These are phyloP conservation scores for Lymantria dispar DNA, from an alignment of 2,888 invertebrate species.

Conservation along the genomic window DNA sequence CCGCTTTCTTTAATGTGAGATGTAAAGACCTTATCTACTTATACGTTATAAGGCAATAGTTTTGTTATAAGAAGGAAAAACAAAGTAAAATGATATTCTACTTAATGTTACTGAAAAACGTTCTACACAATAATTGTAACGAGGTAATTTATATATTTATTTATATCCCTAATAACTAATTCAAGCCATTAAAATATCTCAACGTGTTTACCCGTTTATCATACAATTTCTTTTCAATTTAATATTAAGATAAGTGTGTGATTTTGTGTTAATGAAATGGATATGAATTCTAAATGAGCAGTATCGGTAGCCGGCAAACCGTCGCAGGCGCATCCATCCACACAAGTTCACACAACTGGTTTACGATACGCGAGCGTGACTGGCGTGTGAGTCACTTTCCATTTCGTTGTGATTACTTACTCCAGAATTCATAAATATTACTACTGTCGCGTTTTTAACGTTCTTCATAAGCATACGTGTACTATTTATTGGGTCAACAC, in stretches of 20 bases:
- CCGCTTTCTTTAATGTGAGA: too few relatives aligned
- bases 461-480: not conserved
- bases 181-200: not conserved
- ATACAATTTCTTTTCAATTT: not conserved
- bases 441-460: conserved; percentile 22
- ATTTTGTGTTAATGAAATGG: conserved; percentile 1
- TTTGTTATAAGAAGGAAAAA: too few relatives aligned
- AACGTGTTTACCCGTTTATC: not conserved
- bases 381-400: conserved; percentile 52
- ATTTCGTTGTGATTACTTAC: conserved; percentile 45
- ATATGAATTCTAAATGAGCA: conserved; percentile 1
- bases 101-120: too few relatives aligned
- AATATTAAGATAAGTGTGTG: not conserved
- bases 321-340: not conserved
- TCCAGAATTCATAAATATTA: conserved; percentile 27
- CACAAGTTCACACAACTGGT: not conserved
- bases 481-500: too few relatives aligned
- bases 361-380: conserved; percentile 1
- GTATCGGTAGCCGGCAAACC: not conserved
- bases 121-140: not conserved
- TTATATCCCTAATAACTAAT: not conserved
- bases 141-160: not conserved
- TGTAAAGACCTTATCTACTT: too few relatives aligned
- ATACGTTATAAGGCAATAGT: too few relatives aligned
- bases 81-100: too few relatives aligned